Evolutionary conservation across 2,797 vertebrate species (phyloP).

Genomic region (Trachops cirrhosus): DNA sequence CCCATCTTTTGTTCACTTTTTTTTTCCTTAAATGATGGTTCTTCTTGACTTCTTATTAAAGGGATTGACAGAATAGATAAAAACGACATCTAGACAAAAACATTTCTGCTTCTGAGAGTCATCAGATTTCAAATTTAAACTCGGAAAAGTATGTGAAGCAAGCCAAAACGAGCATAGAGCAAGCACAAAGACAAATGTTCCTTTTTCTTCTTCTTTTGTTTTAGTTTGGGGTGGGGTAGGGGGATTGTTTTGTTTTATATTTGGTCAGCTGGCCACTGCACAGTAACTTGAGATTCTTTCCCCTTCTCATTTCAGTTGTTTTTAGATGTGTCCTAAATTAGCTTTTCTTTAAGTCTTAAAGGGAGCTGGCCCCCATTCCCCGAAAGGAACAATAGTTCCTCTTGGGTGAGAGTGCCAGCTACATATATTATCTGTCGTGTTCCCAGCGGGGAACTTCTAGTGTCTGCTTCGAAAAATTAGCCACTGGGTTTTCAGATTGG

Average conservation of each 20-base stretch:
- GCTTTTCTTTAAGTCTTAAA: conserved; percentile 68
- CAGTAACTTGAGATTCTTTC: conserved; percentile 55
- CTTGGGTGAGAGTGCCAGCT: conserved; percentile 66
- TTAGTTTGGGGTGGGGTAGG: not conserved
- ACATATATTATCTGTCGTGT: conserved; percentile 76
- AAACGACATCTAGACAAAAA: conserved; percentile 45
- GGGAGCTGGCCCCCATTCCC: conserved; percentile 43
- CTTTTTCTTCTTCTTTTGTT: conserved; percentile 11
- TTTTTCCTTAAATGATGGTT: not conserved
- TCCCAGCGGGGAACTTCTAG: conserved; percentile 72
- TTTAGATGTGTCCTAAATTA: conserved; percentile 74
- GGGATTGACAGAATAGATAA: conserved; percentile 14
- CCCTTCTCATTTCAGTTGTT: conserved; percentile 63
- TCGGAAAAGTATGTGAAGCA: conserved; percentile 30
- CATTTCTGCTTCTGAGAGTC: conserved; percentile 2
- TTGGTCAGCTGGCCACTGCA: conserved; percentile 31
- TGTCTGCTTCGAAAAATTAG: conserved; percentile 74
- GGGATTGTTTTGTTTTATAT: conserved; percentile 33
- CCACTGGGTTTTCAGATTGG: conserved; percentile 3
- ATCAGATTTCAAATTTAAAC: conserved; percentile 55
- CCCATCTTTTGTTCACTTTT: not conserved
- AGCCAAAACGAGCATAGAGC: not conserved
- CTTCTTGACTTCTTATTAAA: conserved; percentile 51
- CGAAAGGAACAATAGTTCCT: conserved; percentile 56
- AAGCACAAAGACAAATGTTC: not conserved